Conservation (phyloP, 2,797 vertebrate species). For the Setipinna tenuifilis region DNA sequence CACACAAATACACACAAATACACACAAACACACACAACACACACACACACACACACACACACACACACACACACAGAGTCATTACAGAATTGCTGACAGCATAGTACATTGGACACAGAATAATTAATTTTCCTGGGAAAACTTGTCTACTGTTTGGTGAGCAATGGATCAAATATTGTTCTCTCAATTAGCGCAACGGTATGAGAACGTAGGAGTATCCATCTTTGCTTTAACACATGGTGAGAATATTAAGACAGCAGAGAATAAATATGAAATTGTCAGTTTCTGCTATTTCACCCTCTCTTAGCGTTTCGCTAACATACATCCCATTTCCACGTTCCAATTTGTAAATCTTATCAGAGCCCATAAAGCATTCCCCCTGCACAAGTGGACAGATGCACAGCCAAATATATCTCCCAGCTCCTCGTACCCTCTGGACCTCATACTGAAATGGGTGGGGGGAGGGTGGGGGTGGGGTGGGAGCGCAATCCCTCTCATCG, state of each 20-base stretch:
- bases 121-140: constrained; percentile 13
- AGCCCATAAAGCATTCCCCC: background rate
- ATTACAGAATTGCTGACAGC: constrained; percentile 16
- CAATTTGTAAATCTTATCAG: constrained; percentile 23
- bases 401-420: constrained; percentile 10
- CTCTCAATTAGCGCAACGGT: background rate
- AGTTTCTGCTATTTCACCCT: background rate
- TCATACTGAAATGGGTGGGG: constrained; percentile 43
- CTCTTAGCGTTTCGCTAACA: background rate
- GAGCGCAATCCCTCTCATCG: constrained; percentile 40
- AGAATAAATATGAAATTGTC: background rate
- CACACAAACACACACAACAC: background rate
- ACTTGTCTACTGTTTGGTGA: background rate
- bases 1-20: background rate
- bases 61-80: background rate
- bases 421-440: background rate
- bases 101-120: constrained; percentile 17
- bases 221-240: background rate
- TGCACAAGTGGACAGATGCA: background rate
- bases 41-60: background rate
- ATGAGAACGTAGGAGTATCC: background rate
- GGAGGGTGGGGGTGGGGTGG: background rate
- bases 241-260: background rate
- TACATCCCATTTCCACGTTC: constrained; percentile 9
- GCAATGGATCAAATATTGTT: constrained; percentile 2